These are phyloP conservation scores for Pteropus alecto DNA, from an alignment of 2,113 vertebrate species.

Conservation along the genomic window DNA sequence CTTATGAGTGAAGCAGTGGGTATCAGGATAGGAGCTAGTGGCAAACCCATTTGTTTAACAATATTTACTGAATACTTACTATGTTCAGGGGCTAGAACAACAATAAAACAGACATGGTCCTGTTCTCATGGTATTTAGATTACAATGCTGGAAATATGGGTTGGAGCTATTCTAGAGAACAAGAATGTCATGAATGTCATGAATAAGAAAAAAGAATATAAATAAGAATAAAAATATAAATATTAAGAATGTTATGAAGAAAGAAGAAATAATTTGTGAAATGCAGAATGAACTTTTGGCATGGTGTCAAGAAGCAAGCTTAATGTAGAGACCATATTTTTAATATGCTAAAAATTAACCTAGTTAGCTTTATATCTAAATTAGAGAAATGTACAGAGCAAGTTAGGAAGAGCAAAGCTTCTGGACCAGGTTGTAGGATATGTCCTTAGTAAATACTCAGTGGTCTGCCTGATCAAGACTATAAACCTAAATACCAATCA, in stretches of 20 bases:
- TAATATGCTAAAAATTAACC: not conserved
- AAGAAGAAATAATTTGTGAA: not conserved
- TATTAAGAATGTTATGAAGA: not conserved
- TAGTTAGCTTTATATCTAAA: constrained; percentile 9
- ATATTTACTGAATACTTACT: not conserved
- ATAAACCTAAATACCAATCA: not conserved
- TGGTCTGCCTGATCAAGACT: not conserved
- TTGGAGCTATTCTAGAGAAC: not conserved
- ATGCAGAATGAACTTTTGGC: not conserved
- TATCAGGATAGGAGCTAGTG: not conserved
- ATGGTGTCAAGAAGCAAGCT: not conserved
- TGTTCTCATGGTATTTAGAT: not conserved
- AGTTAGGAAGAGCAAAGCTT: not conserved
- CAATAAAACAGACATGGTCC: not conserved
- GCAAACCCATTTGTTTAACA: not conserved
- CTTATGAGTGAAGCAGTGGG: not conserved
- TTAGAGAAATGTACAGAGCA: not conserved
- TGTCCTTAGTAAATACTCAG: not conserved
- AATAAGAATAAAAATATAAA: not conserved
- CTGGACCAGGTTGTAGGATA: not conserved
- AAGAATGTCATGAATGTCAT: not conserved
- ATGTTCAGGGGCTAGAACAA: not conserved
- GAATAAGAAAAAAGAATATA: not conserved
- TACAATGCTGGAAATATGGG: not conserved
- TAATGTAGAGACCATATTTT: not conserved